Evolutionary conservation across 2,888 invertebrate species (phyloP).

Genomic region (Meandrusa payeni): DNA sequence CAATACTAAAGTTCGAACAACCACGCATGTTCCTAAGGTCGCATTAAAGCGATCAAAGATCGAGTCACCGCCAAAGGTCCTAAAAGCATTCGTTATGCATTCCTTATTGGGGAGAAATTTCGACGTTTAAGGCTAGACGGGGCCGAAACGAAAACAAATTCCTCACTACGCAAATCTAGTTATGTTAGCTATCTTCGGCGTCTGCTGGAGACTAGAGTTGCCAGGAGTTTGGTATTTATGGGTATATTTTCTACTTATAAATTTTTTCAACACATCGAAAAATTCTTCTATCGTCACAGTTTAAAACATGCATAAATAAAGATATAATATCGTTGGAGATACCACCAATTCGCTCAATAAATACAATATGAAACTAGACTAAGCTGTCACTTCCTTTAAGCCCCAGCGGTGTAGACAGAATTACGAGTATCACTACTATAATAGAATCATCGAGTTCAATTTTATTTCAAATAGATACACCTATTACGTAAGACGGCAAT

Average conservation of each 20-base stretch:
- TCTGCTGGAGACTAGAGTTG: constrained; percentile 28
- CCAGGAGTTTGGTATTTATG: not conserved
- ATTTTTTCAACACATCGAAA: too few relatives aligned
- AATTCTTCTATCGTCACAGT: too few relatives aligned
- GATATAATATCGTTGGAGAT: too few relatives aligned
- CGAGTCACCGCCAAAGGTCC: constrained; percentile 9
- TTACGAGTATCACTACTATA: too few relatives aligned
- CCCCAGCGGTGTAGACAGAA: too few relatives aligned
- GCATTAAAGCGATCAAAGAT: constrained; percentile 12
- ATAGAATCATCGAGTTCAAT: too few relatives aligned
- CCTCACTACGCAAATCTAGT: constrained; percentile 69
- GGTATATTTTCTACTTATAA: not conserved
- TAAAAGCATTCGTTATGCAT: constrained; percentile 22
- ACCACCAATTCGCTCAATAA: too few relatives aligned
- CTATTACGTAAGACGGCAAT: too few relatives aligned
- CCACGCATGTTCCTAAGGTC: constrained; percentile 3
- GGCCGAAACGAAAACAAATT: constrained; percentile 46
- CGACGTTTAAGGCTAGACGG: constrained; percentile 18
- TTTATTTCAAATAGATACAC: too few relatives aligned
- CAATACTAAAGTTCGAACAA: not conserved
- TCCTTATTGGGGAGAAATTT: constrained; percentile 21
- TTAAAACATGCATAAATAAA: too few relatives aligned
- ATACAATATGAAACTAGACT: too few relatives aligned
- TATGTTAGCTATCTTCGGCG: constrained; percentile 49
- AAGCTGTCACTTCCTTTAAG: too few relatives aligned